Percentiles rank a stretch among this genome's conserved stretches.
These are phyloP conservation scores for Oenanthe oenanthe DNA, from an alignment of 2,113 vertebrate genomes.

Conservation along the genomic window DNA sequence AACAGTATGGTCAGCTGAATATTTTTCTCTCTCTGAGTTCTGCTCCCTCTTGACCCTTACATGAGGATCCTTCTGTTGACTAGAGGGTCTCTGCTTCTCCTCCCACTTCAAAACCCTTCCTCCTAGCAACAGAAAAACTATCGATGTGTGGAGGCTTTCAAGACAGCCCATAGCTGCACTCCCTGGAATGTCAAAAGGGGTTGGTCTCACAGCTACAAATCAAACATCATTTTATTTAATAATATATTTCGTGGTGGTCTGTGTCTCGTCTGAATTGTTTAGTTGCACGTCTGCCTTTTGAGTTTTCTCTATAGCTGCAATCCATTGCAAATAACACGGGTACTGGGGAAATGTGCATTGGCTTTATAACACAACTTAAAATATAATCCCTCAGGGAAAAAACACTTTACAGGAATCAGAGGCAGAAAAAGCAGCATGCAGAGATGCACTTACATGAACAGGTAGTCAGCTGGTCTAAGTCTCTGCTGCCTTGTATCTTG, in stretches of 20 bases:
- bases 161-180: conserved; percentile 63
- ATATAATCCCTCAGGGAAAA: neutral
- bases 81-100: conserved; percentile 61
- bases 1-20: conserved; percentile 23
- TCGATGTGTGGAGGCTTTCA: conserved; percentile 65
- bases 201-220: conserved; percentile 72
- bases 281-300: conserved; percentile 22
- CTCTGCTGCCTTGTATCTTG: neutral
- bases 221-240: conserved; percentile 74
- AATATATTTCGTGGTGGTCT: conserved; percentile 69
- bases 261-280: conserved; percentile 40
- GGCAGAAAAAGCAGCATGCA: neutral
- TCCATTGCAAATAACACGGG: neutral
- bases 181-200: conserved; percentile 59
- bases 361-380: conserved; percentile 28
- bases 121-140: conserved; percentile 67
- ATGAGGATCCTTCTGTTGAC: conserved; percentile 57
- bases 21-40: conserved; percentile 53
- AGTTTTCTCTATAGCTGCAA: conserved; percentile 10
- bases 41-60: conserved; percentile 64
- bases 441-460: neutral
- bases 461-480: neutral
- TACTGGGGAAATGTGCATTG: neutral
- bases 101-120: conserved; percentile 57
- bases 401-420: conserved; percentile 29